A percentile compares a stretch with the other conserved stretches of the same genome.
Conservation (phyloP, 2,113 vertebrate species). For the Polypterus senegalus region DNA sequence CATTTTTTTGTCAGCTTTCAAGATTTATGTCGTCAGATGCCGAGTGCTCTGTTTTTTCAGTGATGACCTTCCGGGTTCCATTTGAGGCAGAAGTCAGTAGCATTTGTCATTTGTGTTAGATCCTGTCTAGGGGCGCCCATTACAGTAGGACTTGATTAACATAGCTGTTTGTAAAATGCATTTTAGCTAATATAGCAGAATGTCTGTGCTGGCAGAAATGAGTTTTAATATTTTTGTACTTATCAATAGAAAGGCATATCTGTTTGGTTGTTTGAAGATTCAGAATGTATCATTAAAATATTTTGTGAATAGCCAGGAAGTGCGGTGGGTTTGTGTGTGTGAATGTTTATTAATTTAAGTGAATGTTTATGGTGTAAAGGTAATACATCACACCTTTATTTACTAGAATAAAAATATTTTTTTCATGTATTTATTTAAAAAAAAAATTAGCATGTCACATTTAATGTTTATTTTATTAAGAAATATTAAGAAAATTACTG, state of each 20-base stretch:
- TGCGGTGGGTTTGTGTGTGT: too few relatives aligned
- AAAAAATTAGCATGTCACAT: too few relatives aligned
- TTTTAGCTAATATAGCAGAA: constrained; percentile 33
- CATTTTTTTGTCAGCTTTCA: constrained; percentile 51
- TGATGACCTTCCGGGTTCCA: constrained; percentile 52
- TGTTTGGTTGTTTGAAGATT: constrained; percentile 15
- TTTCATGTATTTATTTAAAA: too few relatives aligned
- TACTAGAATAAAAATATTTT: too few relatives aligned
- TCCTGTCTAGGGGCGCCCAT: constrained; percentile 42
- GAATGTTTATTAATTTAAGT: too few relatives aligned
- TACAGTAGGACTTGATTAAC: constrained; percentile 33
- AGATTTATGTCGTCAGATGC: constrained; percentile 45
- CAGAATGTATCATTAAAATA: constrained; percentile 22
- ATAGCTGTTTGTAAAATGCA: constrained; percentile 37
- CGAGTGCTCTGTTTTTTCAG: constrained; percentile 37
- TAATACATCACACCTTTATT: too few relatives aligned
- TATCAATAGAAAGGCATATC: constrained; percentile 24
- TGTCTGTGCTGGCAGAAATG: constrained; percentile 25
- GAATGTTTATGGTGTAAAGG: too few relatives aligned
- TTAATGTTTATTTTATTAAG: too few relatives aligned
- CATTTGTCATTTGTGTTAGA: constrained; percentile 57
- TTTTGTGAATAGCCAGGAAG: neutral
- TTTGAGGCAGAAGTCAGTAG: constrained; percentile 50
- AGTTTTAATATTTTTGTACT: constrained; percentile 18
- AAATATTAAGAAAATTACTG: too few relatives aligned